Percentiles rank a stretch among this genome's conserved stretches.
Conservation (phyloP, 2,113 vertebrate species). For the Burhinus oedicnemus region DNA sequence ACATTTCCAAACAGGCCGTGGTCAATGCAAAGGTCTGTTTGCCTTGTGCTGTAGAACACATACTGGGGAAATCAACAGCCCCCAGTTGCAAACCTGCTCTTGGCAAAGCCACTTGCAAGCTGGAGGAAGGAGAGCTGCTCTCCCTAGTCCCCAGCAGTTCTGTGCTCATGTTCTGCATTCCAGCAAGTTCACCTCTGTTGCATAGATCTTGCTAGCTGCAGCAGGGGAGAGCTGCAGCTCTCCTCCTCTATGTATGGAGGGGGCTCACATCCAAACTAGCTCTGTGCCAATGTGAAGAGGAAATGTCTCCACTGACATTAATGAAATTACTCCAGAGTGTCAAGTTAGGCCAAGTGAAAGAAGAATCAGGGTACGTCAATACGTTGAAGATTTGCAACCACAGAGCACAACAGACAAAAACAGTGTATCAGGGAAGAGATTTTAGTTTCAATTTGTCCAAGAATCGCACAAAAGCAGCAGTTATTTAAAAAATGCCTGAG, state of each 20-base stretch:
- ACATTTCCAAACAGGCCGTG: not conserved
- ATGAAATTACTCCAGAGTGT: not conserved
- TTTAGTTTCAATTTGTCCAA: constrained; percentile 58
- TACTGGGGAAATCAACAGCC: not conserved
- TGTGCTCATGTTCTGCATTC: not conserved
- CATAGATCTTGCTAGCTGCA: not conserved
- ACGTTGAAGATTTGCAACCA: not conserved
- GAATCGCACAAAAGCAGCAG: constrained; percentile 33
- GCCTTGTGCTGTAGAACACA: not conserved
- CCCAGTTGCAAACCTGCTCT: not conserved
- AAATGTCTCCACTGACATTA: not conserved
- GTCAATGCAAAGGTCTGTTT: not conserved
- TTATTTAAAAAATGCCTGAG: constrained; percentile 20
- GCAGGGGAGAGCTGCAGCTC: not conserved
- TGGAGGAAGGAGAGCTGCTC: not conserved
- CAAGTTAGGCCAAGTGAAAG: not conserved
- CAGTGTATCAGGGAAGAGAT: not conserved
- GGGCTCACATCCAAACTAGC: not conserved
- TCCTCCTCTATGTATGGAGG: not conserved
- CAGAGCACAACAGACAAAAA: not conserved
- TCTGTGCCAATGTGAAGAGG: not conserved
- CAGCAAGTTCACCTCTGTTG: not conserved
- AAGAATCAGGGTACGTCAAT: not conserved
- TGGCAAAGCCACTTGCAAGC: not conserved
- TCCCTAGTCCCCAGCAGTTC: not conserved